A percentile compares a stretch with the other conserved stretches of the same genome.
phyloP scores from a whole-genome alignment of 1,140 invertebrate species.

The Philopotamus ludificatus region DNA sequence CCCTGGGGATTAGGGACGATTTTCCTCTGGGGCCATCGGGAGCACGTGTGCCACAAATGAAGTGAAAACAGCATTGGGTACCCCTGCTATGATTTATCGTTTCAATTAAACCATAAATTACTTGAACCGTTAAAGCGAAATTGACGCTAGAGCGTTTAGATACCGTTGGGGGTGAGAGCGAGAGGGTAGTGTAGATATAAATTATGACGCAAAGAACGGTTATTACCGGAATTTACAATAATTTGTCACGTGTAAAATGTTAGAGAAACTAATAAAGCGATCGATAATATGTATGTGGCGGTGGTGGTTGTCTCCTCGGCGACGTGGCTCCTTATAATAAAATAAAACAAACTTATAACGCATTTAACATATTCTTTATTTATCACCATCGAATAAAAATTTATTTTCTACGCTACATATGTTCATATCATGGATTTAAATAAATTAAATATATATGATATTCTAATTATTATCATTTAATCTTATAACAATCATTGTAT shows the following conservation, averaged over 20 bases:
- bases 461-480: background rate
- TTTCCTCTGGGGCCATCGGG: background rate
- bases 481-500: background rate
- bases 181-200: no score
- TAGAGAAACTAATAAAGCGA: no score
- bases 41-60: background rate
- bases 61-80: background rate
- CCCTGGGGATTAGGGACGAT: no score
- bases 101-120: background rate
- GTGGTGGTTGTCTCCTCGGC: no score
- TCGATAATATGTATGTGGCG: no score
- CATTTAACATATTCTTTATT: conserved; percentile 25
- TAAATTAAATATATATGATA: background rate
- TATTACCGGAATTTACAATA: no score
- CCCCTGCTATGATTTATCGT: background rate
- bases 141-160: background rate
- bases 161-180: no score
- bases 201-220: no score
- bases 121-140: background rate
- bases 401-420: conserved; percentile 32
- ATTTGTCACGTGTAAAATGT: no score
- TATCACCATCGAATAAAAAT: conserved; percentile 34
- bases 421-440: no score
- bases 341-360: conserved; percentile 9
- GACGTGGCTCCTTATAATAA: background rate